Percentiles rank a stretch among this genome's conserved stretches.
These are phyloP conservation scores for Papilio aristodemus DNA, from an alignment of 1,140 invertebrate species.

Conservation along the genomic window DNA sequence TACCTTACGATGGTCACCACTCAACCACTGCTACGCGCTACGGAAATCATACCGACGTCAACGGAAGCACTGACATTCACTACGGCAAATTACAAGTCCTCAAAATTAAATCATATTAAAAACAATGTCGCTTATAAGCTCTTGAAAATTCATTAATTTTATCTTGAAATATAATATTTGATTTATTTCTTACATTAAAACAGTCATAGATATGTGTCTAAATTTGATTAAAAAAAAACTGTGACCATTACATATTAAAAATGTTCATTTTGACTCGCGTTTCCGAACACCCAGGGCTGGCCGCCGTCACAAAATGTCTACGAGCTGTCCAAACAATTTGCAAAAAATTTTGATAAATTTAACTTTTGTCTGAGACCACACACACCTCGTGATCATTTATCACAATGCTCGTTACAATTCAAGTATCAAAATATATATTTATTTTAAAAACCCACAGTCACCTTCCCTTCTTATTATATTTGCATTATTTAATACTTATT, in stretches of 20 bases:
- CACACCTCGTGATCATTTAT: conserved; percentile 26
- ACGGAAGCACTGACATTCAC: conserved; percentile 43
- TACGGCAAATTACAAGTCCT: conserved; percentile 45
- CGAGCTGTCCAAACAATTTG: conserved; percentile 21
- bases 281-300: background rate
- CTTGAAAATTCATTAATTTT: conserved; percentile 42
- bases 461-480: conserved; percentile 15
- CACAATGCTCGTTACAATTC: conserved; percentile 27
- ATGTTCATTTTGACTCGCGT: conserved; percentile 9
- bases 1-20: conserved; percentile 37
- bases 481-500: conserved; percentile 34
- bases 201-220: conserved; percentile 33
- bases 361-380: conserved; percentile 24
- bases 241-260: conserved; percentile 25
- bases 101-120: conserved; percentile 40
- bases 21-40: background rate
- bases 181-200: conserved; percentile 22
- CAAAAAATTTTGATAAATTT: conserved; percentile 25
- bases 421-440: conserved; percentile 35
- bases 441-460: conserved; percentile 25
- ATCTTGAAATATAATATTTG: conserved; percentile 35
- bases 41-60: conserved; percentile 28
- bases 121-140: conserved; percentile 45
- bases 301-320: conserved; percentile 2
- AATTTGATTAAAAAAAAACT: conserved; percentile 16